These are phyloP conservation scores for Zootoca vivipara DNA, from an alignment of 2,113 vertebrate genomes.

Conservation along the genomic window DNA sequence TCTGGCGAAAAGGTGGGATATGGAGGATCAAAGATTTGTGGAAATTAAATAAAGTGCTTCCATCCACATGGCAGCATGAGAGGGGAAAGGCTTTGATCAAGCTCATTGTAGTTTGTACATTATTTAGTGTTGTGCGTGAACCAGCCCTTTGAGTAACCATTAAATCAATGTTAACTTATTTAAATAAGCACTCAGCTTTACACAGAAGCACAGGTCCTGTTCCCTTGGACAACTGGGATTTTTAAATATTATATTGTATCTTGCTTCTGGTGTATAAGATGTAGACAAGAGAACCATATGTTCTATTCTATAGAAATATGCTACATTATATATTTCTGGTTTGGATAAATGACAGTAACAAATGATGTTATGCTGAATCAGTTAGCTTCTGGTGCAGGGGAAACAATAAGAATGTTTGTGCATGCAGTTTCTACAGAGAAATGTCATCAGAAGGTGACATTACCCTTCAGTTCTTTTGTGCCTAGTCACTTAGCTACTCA, in stretches of 20 bases:
- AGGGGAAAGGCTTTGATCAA: no score
- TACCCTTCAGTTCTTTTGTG: not conserved
- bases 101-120: no score
- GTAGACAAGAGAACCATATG: accelerated
- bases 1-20: no score
- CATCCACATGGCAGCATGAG: no score
- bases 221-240: not conserved
- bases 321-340: not conserved
- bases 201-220: no score
- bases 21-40: no score
- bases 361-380: not conserved
- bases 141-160: no score
- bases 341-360: not conserved
- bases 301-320: not conserved
- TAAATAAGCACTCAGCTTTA: not conserved
- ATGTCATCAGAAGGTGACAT: not conserved
- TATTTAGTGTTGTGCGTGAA: no score
- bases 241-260: not conserved
- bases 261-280: constrained; percentile 1
- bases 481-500: not conserved
- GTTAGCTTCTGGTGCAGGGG: not conserved
- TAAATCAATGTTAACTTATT: not conserved
- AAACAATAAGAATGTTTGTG: not conserved
- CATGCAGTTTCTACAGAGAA: not conserved
- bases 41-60: no score